Evolutionary conservation across 2,888 invertebrate species (phyloP).

Genomic region (Morpho deidamia): DNA sequence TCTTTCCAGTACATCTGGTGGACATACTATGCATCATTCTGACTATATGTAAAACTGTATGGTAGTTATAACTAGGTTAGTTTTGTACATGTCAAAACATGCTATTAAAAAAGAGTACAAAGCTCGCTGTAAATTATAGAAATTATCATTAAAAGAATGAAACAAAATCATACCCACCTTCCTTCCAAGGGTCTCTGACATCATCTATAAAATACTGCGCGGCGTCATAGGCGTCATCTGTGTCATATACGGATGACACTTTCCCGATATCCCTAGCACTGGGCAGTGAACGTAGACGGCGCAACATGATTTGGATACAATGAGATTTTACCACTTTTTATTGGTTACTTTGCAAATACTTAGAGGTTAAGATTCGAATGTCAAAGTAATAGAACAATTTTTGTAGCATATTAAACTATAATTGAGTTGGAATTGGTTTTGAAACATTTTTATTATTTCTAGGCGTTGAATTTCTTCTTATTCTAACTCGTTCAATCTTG

Average conservation of each 20-base stretch:
- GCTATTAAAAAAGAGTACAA: not conserved
- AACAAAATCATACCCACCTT: slow-evolving; percentile 33
- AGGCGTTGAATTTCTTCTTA: too few relatives aligned
- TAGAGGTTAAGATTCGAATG: not conserved
- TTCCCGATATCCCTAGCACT: slow-evolving; percentile 13
- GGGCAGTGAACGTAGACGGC: slow-evolving; percentile 36
- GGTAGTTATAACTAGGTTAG: too few relatives aligned
- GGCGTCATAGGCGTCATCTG: slow-evolving; percentile 83
- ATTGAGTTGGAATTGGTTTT: too few relatives aligned
- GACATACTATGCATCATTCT: too few relatives aligned
- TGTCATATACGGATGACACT: slow-evolving; percentile 19
- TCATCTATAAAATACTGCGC: slow-evolving; percentile 85
- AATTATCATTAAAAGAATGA: not conserved
- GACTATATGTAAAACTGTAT: too few relatives aligned
- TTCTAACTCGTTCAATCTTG: too few relatives aligned
- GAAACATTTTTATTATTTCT: too few relatives aligned
- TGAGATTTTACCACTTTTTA: not conserved
- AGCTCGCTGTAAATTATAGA: not conserved
- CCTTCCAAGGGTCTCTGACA: slow-evolving; percentile 73
- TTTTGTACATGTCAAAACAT: not conserved
- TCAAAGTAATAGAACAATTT: too few relatives aligned
- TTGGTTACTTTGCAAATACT: not conserved
- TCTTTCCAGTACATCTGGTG: slow-evolving; percentile 84
- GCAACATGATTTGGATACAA: slow-evolving; percentile 28
- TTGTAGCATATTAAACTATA: too few relatives aligned